Evolutionary conservation across 2,888 invertebrate species (phyloP).

Genomic region (Melipona beecheii): DNA sequence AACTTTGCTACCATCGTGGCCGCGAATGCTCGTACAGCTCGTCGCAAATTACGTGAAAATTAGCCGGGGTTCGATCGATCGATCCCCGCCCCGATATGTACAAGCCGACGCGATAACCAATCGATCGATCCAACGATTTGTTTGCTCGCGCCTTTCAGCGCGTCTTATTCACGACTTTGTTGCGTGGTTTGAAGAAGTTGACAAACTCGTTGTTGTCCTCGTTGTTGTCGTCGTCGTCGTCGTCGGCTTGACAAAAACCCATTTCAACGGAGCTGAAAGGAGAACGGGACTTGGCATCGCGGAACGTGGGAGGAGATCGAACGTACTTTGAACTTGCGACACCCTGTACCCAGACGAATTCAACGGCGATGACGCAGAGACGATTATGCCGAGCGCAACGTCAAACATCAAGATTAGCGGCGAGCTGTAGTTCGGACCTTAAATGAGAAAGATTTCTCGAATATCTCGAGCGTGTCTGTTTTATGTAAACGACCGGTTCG

Average conservation of each 20-base stretch:
- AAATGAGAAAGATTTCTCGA: constrained; percentile 58
- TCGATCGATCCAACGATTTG: constrained; percentile 5
- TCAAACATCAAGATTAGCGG: constrained; percentile 60
- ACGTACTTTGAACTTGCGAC: constrained; percentile 43
- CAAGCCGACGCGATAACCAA: constrained; percentile 2
- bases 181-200: not conserved
- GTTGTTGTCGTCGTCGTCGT: not conserved
- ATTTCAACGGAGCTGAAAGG: not conserved
- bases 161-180: not conserved
- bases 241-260: not conserved
- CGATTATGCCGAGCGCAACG: constrained; percentile 38
- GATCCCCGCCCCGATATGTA: not conserved
- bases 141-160: not conserved
- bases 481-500: constrained; percentile 56
- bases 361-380: constrained; percentile 60
- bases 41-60: constrained; percentile 58
- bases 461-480: constrained; percentile 59
- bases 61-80: constrained; percentile 26
- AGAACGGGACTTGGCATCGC: not conserved
- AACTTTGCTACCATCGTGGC: constrained; percentile 27
- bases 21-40: constrained; percentile 32
- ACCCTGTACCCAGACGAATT: constrained; percentile 48
- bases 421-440: constrained; percentile 54
- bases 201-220: constrained; percentile 3
- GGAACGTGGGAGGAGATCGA: not conserved